Base-by-base conservation (phyloP, 2,888 invertebrate species). In the Drosophila ustulata region DNA sequence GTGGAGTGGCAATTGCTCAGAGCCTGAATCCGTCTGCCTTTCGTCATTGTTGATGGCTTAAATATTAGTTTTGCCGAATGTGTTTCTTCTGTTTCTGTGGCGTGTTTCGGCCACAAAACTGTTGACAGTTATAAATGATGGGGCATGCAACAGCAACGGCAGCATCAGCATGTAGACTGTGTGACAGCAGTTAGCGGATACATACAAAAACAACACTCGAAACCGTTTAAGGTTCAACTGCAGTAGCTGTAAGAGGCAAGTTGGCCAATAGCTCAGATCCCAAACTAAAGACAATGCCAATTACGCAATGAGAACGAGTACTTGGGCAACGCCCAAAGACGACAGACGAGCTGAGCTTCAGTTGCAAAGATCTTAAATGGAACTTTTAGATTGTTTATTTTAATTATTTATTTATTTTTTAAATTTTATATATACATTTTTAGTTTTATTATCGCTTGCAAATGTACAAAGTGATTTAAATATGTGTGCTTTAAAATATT, bases 81-180 rank as follows among this genome's bases (percentile, higher is more conserved):
- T 55, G 37, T 75, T 67, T 71, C 65, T 58, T 68, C 45, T 64
- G 64, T 63, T 23, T 50, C 47, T 59, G 41, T 66, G 66, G 63
- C 63, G 34, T 61, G 61, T 80, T 82, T 66, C 45, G 71, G 75
- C 78, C 73, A 78, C 78, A 88, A 85, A 89, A 75, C 87, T 80
- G 90, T 85, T 88, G 87, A 88, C 87, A 88, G 87, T 77, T 80
- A 90, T 85, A 88, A 90, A 90, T 88, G 84, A 88, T 75, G 73
- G 83, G 81, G 82, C 52, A 64, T 56, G 70, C 45, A 56, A 56
- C 55, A 39, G 39, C 39, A 39, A 18, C 30, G 7, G 30, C 30
- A 30, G 30, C 30, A 18, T 18, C 18, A 56, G 41, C 62, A 63
- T 47, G 56, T 67, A 65, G 74, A 67, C 74, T 47, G 55, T 43